phyloP scores from a whole-genome alignment of 37 sponge, comb jelly and placozoan genomes.

The Beroe ovata region DNA sequence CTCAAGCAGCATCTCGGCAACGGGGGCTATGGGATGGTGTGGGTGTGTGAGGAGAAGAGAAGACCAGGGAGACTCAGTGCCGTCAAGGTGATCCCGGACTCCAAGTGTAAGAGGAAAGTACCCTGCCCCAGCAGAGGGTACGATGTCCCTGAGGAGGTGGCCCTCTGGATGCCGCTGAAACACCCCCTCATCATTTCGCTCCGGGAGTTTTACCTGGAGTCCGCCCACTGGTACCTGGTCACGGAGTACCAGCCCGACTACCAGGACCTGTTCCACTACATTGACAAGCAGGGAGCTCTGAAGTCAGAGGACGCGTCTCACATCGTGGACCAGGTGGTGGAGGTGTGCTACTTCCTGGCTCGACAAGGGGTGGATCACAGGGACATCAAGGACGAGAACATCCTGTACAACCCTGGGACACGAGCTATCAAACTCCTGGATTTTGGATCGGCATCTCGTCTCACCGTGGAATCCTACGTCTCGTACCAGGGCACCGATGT shows the following conservation, averaged over 20 bases:
- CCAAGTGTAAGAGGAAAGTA: background rate
- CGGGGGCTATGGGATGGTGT: constrained; percentile 52
- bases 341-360: constrained; percentile 12
- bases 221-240: constrained; percentile 35
- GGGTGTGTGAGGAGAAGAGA: constrained; percentile 44
- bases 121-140: background rate
- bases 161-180: constrained; percentile 45
- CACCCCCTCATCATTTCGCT: constrained; percentile 45
- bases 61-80: background rate
- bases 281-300: constrained; percentile 26
- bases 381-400: constrained; percentile 66
- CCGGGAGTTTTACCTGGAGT: background rate
- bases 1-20: constrained; percentile 21
- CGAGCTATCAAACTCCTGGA: constrained; percentile 25
- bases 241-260: constrained; percentile 13
- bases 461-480: background rate
- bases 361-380: constrained; percentile 52
- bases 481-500: constrained; percentile 39
- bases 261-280: constrained; percentile 12
- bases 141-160: constrained; percentile 54
- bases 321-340: constrained; percentile 12
- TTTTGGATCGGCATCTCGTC: constrained; percentile 27
- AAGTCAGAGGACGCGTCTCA: background rate
- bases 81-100: constrained; percentile 17
- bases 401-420: constrained; percentile 30